These are phyloP conservation scores for Ormyrus rosae DNA, from an alignment of 2,888 invertebrate genomes.

Conservation along the genomic window DNA sequence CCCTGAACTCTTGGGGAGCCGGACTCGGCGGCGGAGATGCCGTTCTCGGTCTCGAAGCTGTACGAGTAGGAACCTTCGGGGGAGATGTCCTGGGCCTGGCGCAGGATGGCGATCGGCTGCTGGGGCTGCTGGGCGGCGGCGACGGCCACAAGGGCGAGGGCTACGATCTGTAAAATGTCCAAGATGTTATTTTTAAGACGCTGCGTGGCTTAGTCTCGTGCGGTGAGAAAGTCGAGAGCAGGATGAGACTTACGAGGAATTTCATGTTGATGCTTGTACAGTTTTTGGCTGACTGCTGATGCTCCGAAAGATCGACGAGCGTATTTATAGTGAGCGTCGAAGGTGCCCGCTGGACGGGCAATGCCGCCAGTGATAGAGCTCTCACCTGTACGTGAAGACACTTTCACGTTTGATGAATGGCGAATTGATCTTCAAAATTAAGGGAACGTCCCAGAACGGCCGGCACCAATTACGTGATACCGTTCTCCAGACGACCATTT, in stretches of 20 bases:
- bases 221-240: too few species aligned
- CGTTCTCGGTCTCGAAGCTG: too few species aligned
- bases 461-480: not conserved
- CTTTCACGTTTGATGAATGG: constrained; percentile 34
- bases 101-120: constrained; percentile 75
- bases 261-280: constrained; percentile 63
- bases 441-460: not conserved
- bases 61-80: constrained; percentile 76
- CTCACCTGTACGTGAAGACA: constrained; percentile 49
- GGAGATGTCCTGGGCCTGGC: constrained; percentile 77
- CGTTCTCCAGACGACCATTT: not conserved
- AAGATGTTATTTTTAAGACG: not conserved
- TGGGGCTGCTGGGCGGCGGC: constrained; percentile 62
- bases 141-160: constrained; percentile 63
- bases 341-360: not conserved
- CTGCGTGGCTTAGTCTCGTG: not conserved
- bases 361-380: constrained; percentile 59
- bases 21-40: too few species aligned
- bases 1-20: constrained; percentile 52
- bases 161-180: constrained; percentile 61
- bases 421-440: constrained; percentile 3
- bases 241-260: constrained; percentile 60
- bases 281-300: constrained; percentile 63
- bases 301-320: constrained; percentile 58
- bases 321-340: constrained; percentile 62